A percentile compares a stretch with the other conserved stretches of the same genome.
Evolutionary conservation across 2,888 invertebrate species (phyloP).

Genomic region (Nemurella pictetii): DNA sequence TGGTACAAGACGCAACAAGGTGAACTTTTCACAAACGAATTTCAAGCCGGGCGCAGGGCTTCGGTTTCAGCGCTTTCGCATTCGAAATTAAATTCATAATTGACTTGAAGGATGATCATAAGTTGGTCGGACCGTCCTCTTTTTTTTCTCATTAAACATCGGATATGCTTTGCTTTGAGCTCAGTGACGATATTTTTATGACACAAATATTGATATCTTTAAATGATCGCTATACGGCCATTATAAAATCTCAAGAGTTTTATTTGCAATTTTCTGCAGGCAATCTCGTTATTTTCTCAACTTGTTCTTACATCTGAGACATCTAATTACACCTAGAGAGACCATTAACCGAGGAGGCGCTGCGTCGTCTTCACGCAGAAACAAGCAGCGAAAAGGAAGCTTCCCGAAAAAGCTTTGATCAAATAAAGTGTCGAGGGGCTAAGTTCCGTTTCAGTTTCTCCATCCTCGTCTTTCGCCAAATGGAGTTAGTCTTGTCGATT

Average conservation of each 20-base stretch:
- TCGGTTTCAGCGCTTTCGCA: neutral
- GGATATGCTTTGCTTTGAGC: neutral
- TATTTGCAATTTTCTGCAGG: neutral
- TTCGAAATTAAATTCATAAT: neutral
- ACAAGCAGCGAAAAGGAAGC: neutral
- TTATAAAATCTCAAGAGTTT: neutral
- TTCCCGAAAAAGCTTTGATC: neutral
- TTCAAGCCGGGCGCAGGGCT: neutral
- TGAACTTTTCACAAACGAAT: neutral
- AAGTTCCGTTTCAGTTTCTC: neutral
- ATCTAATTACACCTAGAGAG: neutral
- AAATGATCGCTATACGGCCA: neutral
- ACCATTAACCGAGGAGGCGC: neutral
- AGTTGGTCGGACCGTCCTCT: neutral
- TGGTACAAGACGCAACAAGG: neutral
- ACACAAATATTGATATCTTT: neutral
- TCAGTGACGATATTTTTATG: neutral
- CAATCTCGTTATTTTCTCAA: neutral
- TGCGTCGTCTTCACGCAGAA: neutral
- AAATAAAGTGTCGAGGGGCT: neutral
- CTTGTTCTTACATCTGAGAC: neutral
- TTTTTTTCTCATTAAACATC: neutral
- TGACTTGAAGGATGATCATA: neutral
- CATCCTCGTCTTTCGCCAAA: neutral
- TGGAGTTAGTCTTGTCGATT: neutral